Percentiles rank a stretch among this genome's conserved stretches.
phyloP scores from a whole-genome alignment of 2,797 vertebrate species.

The Pseudochaenichthys georgianus region DNA sequence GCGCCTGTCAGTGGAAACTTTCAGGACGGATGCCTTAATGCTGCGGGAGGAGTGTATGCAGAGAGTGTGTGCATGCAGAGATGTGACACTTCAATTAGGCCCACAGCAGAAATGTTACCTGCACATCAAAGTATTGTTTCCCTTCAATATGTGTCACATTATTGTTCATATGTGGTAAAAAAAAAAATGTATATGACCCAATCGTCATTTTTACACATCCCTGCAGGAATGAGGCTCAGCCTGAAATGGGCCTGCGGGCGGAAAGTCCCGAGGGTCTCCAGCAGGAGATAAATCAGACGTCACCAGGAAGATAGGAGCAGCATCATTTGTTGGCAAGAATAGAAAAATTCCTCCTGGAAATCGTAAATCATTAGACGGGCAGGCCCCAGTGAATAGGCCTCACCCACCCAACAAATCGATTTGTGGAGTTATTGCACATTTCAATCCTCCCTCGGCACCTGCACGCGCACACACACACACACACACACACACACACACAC shows the following conservation, averaged over 20 bases:
- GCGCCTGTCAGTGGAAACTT: slow-evolving; percentile 58
- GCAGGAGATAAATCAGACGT: slow-evolving; percentile 79
- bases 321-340: slow-evolving; percentile 80
- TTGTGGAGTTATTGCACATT: slow-evolving; percentile 72
- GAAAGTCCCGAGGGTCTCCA: slow-evolving; percentile 54
- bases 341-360: slow-evolving; percentile 80
- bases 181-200: slow-evolving; percentile 48
- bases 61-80: slow-evolving; percentile 16
- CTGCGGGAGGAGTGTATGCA: slow-evolving; percentile 9
- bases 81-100: slow-evolving; percentile 29
- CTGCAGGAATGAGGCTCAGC: slow-evolving; percentile 56
- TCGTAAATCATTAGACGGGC: slow-evolving; percentile 78
- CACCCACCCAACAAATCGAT: slow-evolving; percentile 80
- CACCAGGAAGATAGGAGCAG: slow-evolving; percentile 70
- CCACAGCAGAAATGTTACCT: slow-evolving; percentile 11
- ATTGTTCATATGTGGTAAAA: slow-evolving; percentile 65
- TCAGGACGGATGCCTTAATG: slow-evolving; percentile 45
- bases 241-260: slow-evolving; percentile 58
- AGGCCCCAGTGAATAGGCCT: slow-evolving; percentile 71
- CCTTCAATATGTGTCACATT: slow-evolving; percentile 55
- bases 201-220: slow-evolving; percentile 57
- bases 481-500: slow-evolving; percentile 21
- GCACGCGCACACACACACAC: slow-evolving; percentile 38
- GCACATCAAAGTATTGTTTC: slow-evolving; percentile 52
- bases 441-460: slow-evolving; percentile 61